Base-by-base conservation (phyloP, 1,140 invertebrate species). In the Euura lappo region DNA sequence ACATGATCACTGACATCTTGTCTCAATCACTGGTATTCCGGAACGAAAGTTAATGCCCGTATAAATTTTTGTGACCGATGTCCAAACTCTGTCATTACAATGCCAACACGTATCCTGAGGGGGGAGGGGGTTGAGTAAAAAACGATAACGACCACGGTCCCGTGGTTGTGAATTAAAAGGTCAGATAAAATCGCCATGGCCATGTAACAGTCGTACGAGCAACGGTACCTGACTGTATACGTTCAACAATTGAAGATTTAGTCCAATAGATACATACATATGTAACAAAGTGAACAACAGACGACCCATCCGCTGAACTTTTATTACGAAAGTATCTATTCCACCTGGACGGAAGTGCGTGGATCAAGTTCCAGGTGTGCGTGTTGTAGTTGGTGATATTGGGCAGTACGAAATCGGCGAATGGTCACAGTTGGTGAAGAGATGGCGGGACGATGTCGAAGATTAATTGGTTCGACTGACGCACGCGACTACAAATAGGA, bases 401-500 rank as follows among this genome's bases (percentile, higher is more conserved):
- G 28, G 28, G 28, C 28, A 28, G 28, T 28, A 28, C 28, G 28
- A 28, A 28, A 28, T 28, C 28, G 28, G 28, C 28, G 28, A 28
- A 28, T 28, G 28, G 28, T 28, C 28, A 28, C 28, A 28, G 28
- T 28, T 28, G 28, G 28, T 28, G 28, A 28, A 28, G 1, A 28
- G 28, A 28, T 28, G 28, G 28, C 28, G 28, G 28, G 28, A 28
- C 28, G 28, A 28, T 60, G 13, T n/a, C 13, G 3, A 60, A 60
- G 51, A 60, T 60, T 60, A 60, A 60, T 60, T 60, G 51, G 51
- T 60, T 60, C 51, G 51, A 60, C 51, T 60, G 51, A 60, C 51
- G 51, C 51, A 60, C 51, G 6, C 51, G 51, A 60, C 13, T 60
- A 60, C 51, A 60, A 60, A 60, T 60, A 60, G 51, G 8, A 60